Conservation (phyloP, 2,888 invertebrate genomes). For the Crocallis elinguaria region DNA sequence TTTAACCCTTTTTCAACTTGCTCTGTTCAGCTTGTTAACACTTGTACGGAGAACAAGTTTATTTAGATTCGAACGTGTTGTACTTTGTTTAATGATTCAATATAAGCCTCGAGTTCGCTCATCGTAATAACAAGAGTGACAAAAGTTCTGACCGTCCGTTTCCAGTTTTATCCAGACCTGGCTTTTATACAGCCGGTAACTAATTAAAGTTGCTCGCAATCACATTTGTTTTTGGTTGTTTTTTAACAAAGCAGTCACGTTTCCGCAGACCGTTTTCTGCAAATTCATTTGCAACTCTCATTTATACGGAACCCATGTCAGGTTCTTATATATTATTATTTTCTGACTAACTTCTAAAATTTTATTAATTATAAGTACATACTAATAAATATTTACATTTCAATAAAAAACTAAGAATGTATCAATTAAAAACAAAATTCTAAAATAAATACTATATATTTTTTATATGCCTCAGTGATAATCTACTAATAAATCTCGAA, state of each 20-base stretch:
- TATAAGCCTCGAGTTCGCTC: slow-evolving; percentile 1
- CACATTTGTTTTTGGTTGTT: slow-evolving; percentile 53
- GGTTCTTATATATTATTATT: slow-evolving; percentile 37
- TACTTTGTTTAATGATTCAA: slow-evolving; percentile 6
- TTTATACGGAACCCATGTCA: slow-evolving; percentile 40
- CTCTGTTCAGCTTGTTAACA: slow-evolving; percentile 31
- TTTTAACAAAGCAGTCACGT: slow-evolving; percentile 60
- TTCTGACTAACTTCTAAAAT: slow-evolving; percentile 27
- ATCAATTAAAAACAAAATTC: background rate
- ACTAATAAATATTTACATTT: too few species aligned
- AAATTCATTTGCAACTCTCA: slow-evolving; percentile 49
- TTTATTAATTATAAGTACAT: too few species aligned
- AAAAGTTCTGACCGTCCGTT: slow-evolving; percentile 45
- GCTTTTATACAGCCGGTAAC: slow-evolving; percentile 43
- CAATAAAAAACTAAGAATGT: too few species aligned
- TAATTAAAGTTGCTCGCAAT: slow-evolving; percentile 54
- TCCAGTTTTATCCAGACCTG: slow-evolving; percentile 33
- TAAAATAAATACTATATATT: background rate
- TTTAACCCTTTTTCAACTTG: slow-evolving; percentile 36
- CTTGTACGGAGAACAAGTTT: slow-evolving; percentile 17
- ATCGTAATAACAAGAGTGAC: slow-evolving; percentile 40
- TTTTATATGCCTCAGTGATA: background rate
- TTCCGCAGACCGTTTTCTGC: slow-evolving; percentile 42
- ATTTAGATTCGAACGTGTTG: slow-evolving; percentile 8
- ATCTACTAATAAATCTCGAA: background rate